These are phyloP conservation scores for Catamblyrhynchus diadema DNA, from an alignment of 2,797 vertebrate genomes.

Conservation along the genomic window DNA sequence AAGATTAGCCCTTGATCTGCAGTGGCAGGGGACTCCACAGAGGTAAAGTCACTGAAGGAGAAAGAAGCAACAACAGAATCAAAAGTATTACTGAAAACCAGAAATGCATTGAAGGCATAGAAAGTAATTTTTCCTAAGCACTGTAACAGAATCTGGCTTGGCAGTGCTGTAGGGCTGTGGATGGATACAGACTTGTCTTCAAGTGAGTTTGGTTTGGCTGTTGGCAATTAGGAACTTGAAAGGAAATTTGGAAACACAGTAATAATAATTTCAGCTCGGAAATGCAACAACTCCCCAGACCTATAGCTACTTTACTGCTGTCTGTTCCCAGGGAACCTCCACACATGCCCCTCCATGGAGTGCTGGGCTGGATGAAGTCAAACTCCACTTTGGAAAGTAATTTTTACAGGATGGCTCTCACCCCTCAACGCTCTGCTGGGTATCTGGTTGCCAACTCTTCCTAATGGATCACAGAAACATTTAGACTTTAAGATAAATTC, in stretches of 20 bases:
- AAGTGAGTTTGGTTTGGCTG: slow-evolving; percentile 31
- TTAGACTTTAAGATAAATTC: neutral
- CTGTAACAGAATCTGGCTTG: slow-evolving; percentile 9
- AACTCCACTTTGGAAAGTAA: neutral
- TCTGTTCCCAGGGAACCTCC: neutral
- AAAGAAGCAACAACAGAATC: slow-evolving; percentile 7
- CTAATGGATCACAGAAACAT: neutral
- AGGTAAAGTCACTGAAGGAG: slow-evolving; percentile 1
- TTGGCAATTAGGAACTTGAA: slow-evolving; percentile 37
- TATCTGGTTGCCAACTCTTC: neutral
- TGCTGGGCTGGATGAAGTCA: neutral
- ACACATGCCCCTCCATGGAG: fast-evolving
- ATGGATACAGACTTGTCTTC: slow-evolving; percentile 23
- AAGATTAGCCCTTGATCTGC: slow-evolving; percentile 8
- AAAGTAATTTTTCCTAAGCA: neutral
- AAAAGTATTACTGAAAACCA: neutral
- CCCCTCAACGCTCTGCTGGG: neutral
- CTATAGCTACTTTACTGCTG: neutral
- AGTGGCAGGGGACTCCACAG: neutral
- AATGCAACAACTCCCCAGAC: neutral
- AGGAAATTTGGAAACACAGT: slow-evolving; percentile 6
- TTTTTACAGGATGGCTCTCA: neutral
- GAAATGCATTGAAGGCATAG: neutral
- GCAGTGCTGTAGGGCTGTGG: neutral
- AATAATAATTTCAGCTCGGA: neutral